Base-by-base conservation (phyloP, 2,797 vertebrate species). In the Coccyzus lansbergi region DNA sequence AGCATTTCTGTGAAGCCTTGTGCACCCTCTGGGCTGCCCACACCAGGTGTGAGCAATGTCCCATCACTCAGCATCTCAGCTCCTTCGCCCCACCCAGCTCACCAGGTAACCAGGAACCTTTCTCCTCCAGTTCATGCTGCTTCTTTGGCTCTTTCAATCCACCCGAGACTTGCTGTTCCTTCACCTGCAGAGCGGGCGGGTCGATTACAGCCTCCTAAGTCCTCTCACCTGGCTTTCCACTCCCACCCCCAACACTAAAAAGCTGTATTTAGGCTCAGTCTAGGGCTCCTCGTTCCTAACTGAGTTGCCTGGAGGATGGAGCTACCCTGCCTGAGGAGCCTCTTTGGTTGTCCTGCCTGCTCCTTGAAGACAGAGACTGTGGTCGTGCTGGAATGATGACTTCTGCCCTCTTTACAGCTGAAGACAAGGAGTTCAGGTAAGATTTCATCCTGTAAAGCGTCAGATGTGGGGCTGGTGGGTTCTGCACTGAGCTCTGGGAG, bases 201-300 rank as follows among this genome's bases (percentile, higher is more conserved):
- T 28, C 90, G 56, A 20, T 51, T 83, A 29, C 34, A 38, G 22
- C 15, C 15, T 34, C n/a, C 40, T 55, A 17, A 6, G 8, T 63
- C 12, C 7, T 15, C 28, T 28, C 87, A 65, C 21, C 63, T 85
- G 92, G 15, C 62, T 40, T 83, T 48, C 44, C 17, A 9, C 48
- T 60, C 29, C 19, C 10, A 19, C 17, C 8, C 42, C n/a, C n/a
- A n/a, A 2, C 6, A 16, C 49, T 34, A 46, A 36, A 36, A 36
- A 16, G 24, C 29, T 78, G 1, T 49, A 59, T 70, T 38, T 55
- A 33, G 69, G 42, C 67, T 52, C 38, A 87, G 17, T 26, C 3
- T 9, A 48, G 19, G 10, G 9, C 2, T 49, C 5, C 26, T 0
- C 0, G 1, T 3, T 46, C 1, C 2, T 6, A 0, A 2, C 6